Base-by-base conservation (phyloP, 2,113 vertebrate species). In the Nycticryphes semicollaris region DNA sequence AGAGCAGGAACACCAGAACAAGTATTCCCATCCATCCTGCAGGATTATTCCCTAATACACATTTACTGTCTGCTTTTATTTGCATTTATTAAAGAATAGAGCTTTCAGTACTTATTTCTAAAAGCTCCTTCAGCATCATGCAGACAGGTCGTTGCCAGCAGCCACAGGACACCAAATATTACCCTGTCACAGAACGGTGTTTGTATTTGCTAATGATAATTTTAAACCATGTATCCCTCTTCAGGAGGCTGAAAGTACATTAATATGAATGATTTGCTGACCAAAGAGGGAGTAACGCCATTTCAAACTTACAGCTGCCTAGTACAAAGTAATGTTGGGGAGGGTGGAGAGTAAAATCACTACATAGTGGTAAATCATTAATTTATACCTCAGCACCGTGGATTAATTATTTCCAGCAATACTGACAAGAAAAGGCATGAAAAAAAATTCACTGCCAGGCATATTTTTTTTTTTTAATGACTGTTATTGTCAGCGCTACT, bases 381-480 rank as follows among this genome's bases (percentile, higher is more conserved):
- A 60, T 94, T 93, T 75, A 35, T 66, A 86, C 33, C 73, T 95
- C 35, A 75, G 60, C 0, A 0, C 19, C 69, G 17, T 30, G 33
- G 25, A 50, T 78, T 91, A 94, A 94, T 94, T 93, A 91, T 90
- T 94, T 95, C 56, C 68, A 82, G 74, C 30, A 86, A 84, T n/a
- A 53, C 17, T 56, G 50, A 89, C 94, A 95, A 72, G 22, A 84
- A 7, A 84, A 74, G 28, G 8, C 12, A 33, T 21, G 16, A 39
- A 80, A 81, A 93, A 51, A 64, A 64, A 57, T 9, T 43, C 54
- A 35, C 37, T 70, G 28, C 13, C 27, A 74, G 39, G 73, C 35
- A 2, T n/a, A n/a, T n/a, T n/a, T n/a, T 33, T 70, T 90, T 75
- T 87, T 53, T 82, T 35, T 48, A 73, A 91, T 51, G 2, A 60